Base-by-base conservation (phyloP, 2,797 vertebrate species). In the Lutjanus campechanus region DNA sequence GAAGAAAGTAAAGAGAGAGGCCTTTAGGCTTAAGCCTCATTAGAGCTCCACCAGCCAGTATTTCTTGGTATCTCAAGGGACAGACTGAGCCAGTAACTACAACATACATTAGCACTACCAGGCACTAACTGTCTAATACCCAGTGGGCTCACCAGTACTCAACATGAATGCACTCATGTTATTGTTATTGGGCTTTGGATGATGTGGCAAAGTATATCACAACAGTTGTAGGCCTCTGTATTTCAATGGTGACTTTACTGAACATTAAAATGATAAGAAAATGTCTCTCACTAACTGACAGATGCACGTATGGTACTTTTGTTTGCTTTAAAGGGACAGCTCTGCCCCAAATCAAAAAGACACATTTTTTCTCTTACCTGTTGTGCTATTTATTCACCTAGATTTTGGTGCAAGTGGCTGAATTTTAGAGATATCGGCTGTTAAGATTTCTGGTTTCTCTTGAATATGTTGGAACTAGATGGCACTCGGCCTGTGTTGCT, bases 121-220 rank as follows among this genome's bases (percentile, higher is more conserved):
- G 49, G 8, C 63, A 47, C 54, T 1, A 46, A 10, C 59, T 55
- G 46, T 82, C 58, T 64, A 67, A 79, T 77, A 68, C 73, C 70
- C 74, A 53, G 11, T n/a, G 63, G 61, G 79, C 12, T 60, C 69
- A 58, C 20, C 22, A n/a, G 15, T 64, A 64, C 64, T 69, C 46
- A 73, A 73, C 70, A 13, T 60, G 49, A 74, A 74, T 61, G 54
- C 20, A 54, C 46, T 77, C 69, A 60, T 58, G 11, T n/a, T 76
- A 56, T 64, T 82, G 59, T 79, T 54, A 29, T 67, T 67, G 17
- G 43, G 55, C 46, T 67, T 70, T 80, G 65, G 50, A 69, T 69
- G 64, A 78, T 17, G 55, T 81, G 67, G 13, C 12, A 47, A 75
- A 29, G n/a, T 46, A 55, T 64, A 79, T 80, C 46, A 25, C 22